These are phyloP conservation scores for Antigone vipio DNA, from an alignment of 2,113 vertebrate genomes.

Conservation along the genomic window DNA sequence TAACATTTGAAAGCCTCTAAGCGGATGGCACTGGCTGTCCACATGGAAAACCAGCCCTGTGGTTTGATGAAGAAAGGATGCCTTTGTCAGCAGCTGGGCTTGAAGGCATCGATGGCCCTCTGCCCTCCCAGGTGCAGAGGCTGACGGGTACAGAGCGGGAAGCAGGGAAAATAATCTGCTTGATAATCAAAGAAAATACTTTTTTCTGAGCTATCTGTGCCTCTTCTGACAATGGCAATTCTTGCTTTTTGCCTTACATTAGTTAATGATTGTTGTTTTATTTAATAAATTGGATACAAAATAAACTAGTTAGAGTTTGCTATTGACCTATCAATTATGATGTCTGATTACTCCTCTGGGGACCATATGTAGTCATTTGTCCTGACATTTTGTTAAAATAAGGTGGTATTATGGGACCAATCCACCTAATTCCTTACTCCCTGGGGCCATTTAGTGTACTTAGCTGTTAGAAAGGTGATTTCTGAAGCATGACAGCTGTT, in stretches of 20 bases:
- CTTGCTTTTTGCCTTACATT: neutral
- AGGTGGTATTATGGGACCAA: conserved; percentile 49
- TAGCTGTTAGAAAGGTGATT: conserved; percentile 72
- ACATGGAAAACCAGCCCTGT: neutral
- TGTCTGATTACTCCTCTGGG: conserved; percentile 43
- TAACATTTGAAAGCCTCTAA: neutral
- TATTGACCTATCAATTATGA: conserved; percentile 46
- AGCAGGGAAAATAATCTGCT: neutral
- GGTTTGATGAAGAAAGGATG: neutral
- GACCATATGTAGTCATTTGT: conserved; percentile 52
- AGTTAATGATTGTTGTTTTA: conserved; percentile 49
- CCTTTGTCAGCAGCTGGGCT: neutral
- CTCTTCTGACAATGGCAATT: neutral
- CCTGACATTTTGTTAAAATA: conserved; percentile 58
- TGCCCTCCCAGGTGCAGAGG: neutral
- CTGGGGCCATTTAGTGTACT: conserved; percentile 50
- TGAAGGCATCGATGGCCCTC: neutral
- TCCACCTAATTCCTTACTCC: conserved; percentile 68
- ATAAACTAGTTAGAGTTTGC: conserved; percentile 45
- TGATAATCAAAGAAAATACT: neutral
- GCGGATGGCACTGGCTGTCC: neutral
- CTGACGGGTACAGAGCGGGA: neutral
- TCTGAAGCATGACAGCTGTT: conserved; percentile 74
- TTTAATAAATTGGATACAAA: conserved; percentile 59
- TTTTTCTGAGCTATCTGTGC: neutral